A percentile compares a stretch with the other conserved stretches of the same genome.
Evolutionary conservation across 1,140 invertebrate species (phyloP).

Genomic region (Dendrolimus kikuchii): DNA sequence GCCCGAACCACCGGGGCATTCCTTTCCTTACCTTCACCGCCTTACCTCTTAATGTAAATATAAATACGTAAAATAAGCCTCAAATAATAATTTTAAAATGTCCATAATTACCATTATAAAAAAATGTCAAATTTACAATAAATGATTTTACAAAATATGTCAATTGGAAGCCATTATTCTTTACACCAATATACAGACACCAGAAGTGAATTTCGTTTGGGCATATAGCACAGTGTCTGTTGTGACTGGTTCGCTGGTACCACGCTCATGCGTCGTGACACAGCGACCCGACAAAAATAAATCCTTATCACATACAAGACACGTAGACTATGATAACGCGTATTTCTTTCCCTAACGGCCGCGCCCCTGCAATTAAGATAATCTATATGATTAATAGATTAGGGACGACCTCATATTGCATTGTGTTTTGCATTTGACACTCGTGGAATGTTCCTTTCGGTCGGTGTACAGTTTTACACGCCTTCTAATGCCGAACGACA

Average conservation of each 20-base stretch:
- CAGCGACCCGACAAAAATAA: slow-evolving; percentile 10
- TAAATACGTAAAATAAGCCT: too few relatives aligned
- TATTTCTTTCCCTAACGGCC: slow-evolving; percentile 29
- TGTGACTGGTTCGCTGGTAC: neutral
- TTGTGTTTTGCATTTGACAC: slow-evolving; percentile 17
- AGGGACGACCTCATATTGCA: slow-evolving; percentile 22
- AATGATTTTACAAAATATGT: too few relatives aligned
- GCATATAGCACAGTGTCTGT: neutral
- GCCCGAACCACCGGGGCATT: too few relatives aligned
- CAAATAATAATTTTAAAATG: too few relatives aligned
- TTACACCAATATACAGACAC: too few relatives aligned
- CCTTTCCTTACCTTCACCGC: too few relatives aligned
- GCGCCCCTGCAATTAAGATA: slow-evolving; percentile 50
- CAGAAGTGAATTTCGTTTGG: too few relatives aligned
- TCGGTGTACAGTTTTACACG: neutral
- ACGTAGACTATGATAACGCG: slow-evolving; percentile 20
- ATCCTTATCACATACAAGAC: slow-evolving; percentile 17
- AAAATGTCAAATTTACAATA: too few relatives aligned
- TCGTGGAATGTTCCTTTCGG: slow-evolving; percentile 13
- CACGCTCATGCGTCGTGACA: slow-evolving; percentile 4
- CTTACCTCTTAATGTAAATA: too few relatives aligned
- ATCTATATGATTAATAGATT: slow-evolving; percentile 32
- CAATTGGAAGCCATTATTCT: too few relatives aligned
- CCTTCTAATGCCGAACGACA: too few relatives aligned
- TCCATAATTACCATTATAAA: too few relatives aligned